Conservation (phyloP, 1,140 invertebrate genomes). For the Sycophaga agraensis region DNA sequence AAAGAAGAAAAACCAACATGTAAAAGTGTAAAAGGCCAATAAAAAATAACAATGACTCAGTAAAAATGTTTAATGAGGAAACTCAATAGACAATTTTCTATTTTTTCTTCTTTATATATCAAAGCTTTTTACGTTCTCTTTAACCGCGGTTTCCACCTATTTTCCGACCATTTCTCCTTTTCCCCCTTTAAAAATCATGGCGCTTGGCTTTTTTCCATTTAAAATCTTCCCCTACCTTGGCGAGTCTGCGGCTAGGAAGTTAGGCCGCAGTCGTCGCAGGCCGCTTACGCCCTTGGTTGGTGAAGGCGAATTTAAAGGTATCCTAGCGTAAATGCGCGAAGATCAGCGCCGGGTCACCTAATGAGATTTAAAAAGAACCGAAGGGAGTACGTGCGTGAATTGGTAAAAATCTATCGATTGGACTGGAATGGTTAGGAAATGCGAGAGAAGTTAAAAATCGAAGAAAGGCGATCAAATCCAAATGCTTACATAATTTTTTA, state of each 20-base stretch:
- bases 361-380: conserved; percentile 30
- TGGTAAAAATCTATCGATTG: conserved; percentile 6
- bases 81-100: no score
- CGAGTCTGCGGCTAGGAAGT: not conserved
- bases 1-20: no score
- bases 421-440: not conserved
- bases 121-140: not conserved
- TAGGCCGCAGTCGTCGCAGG: not conserved
- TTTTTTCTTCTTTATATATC: no score
- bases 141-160: not conserved
- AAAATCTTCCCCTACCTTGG: no score
- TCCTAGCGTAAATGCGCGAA: conserved; percentile 2
- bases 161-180: not conserved
- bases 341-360: conserved; percentile 13
- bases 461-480: no score
- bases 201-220: not conserved
- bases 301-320: conserved; percentile 25
- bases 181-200: not conserved
- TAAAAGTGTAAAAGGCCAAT: no score
- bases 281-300: not conserved
- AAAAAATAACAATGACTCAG: no score
- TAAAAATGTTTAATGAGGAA: no score
- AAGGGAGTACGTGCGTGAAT: conserved; percentile 9
- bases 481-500: no score
- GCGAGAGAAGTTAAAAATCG: no score